Conservation (phyloP, 2,113 vertebrate species). For the Lophura nycthemera region DNA sequence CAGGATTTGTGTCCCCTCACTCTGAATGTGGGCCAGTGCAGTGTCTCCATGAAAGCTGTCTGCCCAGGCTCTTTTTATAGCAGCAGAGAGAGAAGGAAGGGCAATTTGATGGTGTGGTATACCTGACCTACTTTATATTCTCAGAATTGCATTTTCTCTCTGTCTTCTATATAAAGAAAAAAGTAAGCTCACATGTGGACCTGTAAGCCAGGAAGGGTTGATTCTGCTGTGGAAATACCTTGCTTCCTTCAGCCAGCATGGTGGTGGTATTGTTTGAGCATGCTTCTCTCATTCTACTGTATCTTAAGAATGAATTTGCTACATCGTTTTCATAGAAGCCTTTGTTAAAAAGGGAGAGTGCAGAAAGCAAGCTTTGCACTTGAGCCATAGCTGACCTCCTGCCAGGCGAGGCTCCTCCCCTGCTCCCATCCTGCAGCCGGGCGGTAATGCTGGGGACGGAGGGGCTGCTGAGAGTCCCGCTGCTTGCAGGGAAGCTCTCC, state of each 20-base stretch:
- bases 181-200: background rate
- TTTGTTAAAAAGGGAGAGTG: background rate
- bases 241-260: background rate
- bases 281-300: background rate
- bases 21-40: rapidly evolving
- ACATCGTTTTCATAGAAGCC: background rate
- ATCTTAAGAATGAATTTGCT: background rate
- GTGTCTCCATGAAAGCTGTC: rapidly evolving
- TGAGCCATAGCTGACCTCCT: background rate
- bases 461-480: background rate
- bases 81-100: background rate
- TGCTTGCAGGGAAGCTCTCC: background rate
- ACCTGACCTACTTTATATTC: background rate
- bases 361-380: background rate
- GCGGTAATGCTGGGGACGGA: background rate
- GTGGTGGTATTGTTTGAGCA: background rate
- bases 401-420: background rate
- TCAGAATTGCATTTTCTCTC: background rate
- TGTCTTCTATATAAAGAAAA: background rate
- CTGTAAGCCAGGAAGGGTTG: background rate
- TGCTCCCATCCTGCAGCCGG: background rate
- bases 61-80: background rate
- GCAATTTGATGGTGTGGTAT: background rate
- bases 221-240: background rate
- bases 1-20: rapidly evolving